Conservation (phyloP, 2,888 invertebrate genomes). For the Hermaeophaga mercurialis region DNA sequence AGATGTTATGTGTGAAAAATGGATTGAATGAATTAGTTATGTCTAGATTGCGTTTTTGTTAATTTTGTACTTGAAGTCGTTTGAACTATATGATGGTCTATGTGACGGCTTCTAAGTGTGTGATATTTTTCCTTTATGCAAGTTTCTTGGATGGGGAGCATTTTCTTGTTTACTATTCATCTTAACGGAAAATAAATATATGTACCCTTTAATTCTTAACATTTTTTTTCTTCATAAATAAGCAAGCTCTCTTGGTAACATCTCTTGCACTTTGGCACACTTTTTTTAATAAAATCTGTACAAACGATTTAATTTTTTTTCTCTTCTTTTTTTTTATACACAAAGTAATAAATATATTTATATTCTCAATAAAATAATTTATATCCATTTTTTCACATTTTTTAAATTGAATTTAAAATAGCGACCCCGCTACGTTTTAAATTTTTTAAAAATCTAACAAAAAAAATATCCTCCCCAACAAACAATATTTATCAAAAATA, state of each 20-base stretch:
- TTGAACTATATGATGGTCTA: conserved; percentile 46
- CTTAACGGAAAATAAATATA: conserved; percentile 53
- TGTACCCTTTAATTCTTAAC: conserved; percentile 55
- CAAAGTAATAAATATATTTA: conserved; percentile 56
- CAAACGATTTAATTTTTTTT: conserved; percentile 58
- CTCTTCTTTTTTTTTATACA: conserved; percentile 55
- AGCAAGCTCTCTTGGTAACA: conserved; percentile 57
- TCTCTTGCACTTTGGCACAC: conserved; percentile 60
- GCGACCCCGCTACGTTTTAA: conserved; percentile 54
- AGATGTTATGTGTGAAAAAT: conserved; percentile 31
- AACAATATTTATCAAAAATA: conserved; percentile 71
- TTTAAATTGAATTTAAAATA: conserved; percentile 51
- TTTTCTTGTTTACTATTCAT: conserved; percentile 24
- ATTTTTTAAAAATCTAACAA: conserved; percentile 61
- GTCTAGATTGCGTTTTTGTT: conserved; percentile 21
- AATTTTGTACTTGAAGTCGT: conserved; percentile 34
- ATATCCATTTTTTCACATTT: conserved; percentile 61
- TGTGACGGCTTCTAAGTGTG: conserved; percentile 35
- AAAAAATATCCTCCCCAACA: conserved; percentile 64
- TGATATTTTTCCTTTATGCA: conserved; percentile 46
- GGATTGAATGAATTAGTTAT: conserved; percentile 21
- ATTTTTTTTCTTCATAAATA: conserved; percentile 55
- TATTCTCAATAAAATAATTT: conserved; percentile 46
- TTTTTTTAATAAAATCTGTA: conserved; percentile 59
- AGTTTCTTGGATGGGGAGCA: conserved; percentile 26